Base-by-base conservation (phyloP, 2,113 vertebrate genomes). In the Anguilla japonica region DNA sequence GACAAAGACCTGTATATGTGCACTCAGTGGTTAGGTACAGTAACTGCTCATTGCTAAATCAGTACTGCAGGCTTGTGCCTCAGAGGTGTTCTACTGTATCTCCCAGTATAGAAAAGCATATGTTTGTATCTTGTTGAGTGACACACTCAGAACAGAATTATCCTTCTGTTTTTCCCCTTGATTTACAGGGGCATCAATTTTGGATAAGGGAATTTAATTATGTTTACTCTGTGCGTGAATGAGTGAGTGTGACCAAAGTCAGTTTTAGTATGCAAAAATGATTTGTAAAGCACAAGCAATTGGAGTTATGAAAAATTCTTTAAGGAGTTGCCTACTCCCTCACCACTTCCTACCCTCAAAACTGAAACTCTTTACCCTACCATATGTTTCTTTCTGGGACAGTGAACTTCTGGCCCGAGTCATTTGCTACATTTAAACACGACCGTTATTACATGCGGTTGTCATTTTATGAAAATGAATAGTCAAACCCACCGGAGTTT, bases 221-320 rank as follows among this genome's bases (percentile, higher is more conserved):
- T 78, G 60, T 60, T 83, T 18, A 14, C 50, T 88, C 57, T 88
- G 87, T 82, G 89, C 89, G 89, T 84, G 79, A 41, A 20, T 29
- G 79, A 56, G 83, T 78, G 79, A 80, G 79, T 56, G 56, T 84
- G 88, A 80, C 34, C 86, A 53, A 83, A 87, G 67, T 84, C 40
- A 63, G 26, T 71, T 82, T 63, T 43, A 71, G 41, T 75, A 53
- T 83, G 86, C 81, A 9, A 82, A 50, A 40, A 78, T 83, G 40
- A 86, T 81, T 83, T 85, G 81, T 88, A 91, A 95, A 95, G 93
- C 94, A 95, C 94, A 94, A 93, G 75, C 88, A 85, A 88, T 94
- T 92, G 92, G 84, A 90, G 91, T 89, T 88, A 84, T 56, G 87
- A 41, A 53, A 67, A 71, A 18, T 41, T 43, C 79, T 85, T 46